These are phyloP conservation scores for Mixornis gularis DNA, from an alignment of 2,113 vertebrate species.

Conservation along the genomic window DNA sequence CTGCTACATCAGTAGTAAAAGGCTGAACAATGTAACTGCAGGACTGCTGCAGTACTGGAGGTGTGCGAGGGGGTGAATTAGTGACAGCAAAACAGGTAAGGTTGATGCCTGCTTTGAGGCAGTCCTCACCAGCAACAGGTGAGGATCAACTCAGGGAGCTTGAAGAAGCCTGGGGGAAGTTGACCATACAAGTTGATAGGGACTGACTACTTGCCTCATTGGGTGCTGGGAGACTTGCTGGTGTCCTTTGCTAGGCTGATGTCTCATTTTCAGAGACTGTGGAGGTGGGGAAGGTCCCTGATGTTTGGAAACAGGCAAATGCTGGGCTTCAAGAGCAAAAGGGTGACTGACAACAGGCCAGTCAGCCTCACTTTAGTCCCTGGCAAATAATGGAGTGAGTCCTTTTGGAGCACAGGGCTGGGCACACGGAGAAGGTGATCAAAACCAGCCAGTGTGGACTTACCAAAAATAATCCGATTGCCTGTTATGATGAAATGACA, in stretches of 20 bases:
- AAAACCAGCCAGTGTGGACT: neutral
- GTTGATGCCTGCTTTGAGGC: neutral
- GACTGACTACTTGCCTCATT: neutral
- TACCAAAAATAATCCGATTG: neutral
- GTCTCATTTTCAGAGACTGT: neutral
- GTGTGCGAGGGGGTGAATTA: neutral
- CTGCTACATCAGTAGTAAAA: neutral
- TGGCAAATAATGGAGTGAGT: neutral
- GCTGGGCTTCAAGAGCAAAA: neutral
- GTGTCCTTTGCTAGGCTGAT: neutral
- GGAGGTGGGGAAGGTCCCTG: neutral
- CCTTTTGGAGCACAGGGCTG: neutral
- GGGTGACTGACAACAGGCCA: neutral
- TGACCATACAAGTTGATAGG: accelerated
- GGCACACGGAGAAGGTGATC: neutral
- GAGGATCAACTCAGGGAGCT: neutral
- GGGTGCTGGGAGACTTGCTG: neutral
- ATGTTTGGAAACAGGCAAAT: neutral
- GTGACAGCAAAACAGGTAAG: neutral
- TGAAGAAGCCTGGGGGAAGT: neutral
- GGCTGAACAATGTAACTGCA: neutral
- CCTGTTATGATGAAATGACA: neutral
- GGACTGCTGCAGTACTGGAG: neutral
- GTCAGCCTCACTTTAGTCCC: neutral
- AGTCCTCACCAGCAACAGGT: neutral